A percentile compares a stretch with the other conserved stretches of the same genome.
These are phyloP conservation scores for Prunella fulvescens DNA, from an alignment of 2,113 vertebrate species.

Conservation along the genomic window DNA sequence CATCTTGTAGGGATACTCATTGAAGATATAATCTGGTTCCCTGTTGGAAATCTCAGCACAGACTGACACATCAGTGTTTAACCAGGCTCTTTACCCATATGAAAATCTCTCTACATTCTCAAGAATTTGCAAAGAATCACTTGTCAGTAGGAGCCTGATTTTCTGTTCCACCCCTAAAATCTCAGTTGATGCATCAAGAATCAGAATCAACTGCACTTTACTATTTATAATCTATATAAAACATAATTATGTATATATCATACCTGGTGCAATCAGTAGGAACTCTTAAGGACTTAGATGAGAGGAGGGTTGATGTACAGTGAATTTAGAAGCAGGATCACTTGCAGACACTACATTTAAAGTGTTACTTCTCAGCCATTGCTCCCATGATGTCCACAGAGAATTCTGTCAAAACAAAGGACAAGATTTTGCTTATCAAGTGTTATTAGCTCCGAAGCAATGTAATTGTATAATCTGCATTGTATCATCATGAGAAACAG, in stretches of 20 bases:
- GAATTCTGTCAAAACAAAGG: neutral
- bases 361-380: neutral
- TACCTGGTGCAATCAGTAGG: neutral
- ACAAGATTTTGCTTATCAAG: neutral
- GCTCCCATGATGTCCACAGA: neutral
- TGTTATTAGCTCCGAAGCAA: neutral
- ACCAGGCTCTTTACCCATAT: rapidly evolving
- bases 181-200: neutral
- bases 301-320: rapidly evolving
- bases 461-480: neutral
- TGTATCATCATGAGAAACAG: neutral
- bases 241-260: neutral
- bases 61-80: neutral
- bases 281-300: neutral
- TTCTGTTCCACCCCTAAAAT: neutral
- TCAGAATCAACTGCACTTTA: neutral
- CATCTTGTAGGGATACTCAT: neutral
- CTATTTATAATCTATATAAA: neutral
- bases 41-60: neutral
- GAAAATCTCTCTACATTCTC: neutral
- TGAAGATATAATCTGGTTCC: neutral
- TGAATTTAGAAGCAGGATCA: neutral
- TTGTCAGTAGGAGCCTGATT: neutral
- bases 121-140: neutral
- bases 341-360: neutral